Percentiles rank a stretch among this genome's conserved stretches.
Evolutionary conservation across 1,140 invertebrate species (phyloP).

Genomic region (Tribolium castaneum): DNA sequence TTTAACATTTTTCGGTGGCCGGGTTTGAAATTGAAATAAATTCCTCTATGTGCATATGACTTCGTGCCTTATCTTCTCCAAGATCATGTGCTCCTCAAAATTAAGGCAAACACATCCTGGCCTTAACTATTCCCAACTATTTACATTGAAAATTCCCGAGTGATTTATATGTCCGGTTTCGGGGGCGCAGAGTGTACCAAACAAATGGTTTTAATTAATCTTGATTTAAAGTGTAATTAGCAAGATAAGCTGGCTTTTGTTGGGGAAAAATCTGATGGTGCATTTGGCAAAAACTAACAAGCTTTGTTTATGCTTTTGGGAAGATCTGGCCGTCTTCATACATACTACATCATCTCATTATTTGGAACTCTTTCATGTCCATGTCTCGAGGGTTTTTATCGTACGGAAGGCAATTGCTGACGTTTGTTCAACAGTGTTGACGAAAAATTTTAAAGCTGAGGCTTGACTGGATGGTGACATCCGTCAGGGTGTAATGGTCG

Average conservation of each 20-base stretch:
- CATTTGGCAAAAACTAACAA: slow-evolving; percentile 11
- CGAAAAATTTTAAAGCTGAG: not conserved
- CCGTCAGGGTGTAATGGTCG: slow-evolving; percentile 21
- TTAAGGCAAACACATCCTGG: slow-evolving; percentile 15
- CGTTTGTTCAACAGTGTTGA: slow-evolving; percentile 7
- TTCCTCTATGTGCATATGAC: not conserved
- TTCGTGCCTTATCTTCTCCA: slow-evolving; percentile 34
- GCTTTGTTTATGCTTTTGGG: slow-evolving; percentile 23
- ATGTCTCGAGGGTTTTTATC: slow-evolving; percentile 17
- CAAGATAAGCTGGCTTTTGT: not conserved
- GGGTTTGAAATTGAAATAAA: not conserved
- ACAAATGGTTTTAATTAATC: slow-evolving; percentile 25
- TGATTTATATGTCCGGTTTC: slow-evolving; percentile 10
- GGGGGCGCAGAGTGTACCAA: not conserved
- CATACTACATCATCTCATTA: slow-evolving; percentile 39
- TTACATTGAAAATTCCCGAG: slow-evolving; percentile 33
- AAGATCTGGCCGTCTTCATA: slow-evolving; percentile 10
- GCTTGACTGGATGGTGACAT: not conserved
- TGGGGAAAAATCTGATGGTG: not conserved
- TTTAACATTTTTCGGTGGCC: no score
- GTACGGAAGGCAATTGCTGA: not conserved
- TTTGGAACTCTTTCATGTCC: slow-evolving; percentile 34
- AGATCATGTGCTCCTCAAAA: slow-evolving; percentile 1
- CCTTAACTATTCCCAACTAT: slow-evolving; percentile 36
- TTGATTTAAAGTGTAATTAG: slow-evolving; percentile 10